Conservation (phyloP, 2,888 invertebrate species). For the Cephus rjabovi region DNA sequence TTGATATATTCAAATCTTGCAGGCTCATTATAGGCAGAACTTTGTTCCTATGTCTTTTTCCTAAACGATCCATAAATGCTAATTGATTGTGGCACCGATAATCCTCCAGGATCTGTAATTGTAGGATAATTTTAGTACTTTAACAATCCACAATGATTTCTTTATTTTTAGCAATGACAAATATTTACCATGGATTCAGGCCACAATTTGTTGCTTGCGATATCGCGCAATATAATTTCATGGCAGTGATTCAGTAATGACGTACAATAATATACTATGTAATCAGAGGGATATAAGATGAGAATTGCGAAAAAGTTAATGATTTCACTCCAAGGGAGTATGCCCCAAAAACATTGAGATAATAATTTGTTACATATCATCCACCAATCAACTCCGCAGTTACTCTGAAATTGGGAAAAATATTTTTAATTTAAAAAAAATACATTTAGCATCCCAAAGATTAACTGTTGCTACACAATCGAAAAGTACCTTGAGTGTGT, state of each 20-base stretch:
- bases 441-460: background rate
- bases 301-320: constrained; percentile 56
- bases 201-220: constrained; percentile 54
- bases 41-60: constrained; percentile 58
- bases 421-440: background rate
- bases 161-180: background rate
- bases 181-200: constrained; percentile 57
- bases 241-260: constrained; percentile 56
- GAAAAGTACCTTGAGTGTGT: constrained; percentile 53
- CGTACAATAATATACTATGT: constrained; percentile 58
- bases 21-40: constrained; percentile 50
- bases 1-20: constrained; percentile 4
- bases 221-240: constrained; percentile 45
- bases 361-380: constrained; percentile 56
- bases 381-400: constrained; percentile 60
- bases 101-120: constrained; percentile 48
- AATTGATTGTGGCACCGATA: constrained; percentile 56
- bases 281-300: constrained; percentile 58
- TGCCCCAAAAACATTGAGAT: constrained; percentile 58
- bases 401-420: constrained; percentile 38
- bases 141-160: background rate
- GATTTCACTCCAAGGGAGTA: constrained; percentile 60
- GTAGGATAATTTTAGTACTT: background rate
- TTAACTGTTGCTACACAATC: background rate
- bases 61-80: constrained; percentile 57